Evolutionary conservation across 2,888 invertebrate species (phyloP).

Genomic region (Drosophila testacea): DNA sequence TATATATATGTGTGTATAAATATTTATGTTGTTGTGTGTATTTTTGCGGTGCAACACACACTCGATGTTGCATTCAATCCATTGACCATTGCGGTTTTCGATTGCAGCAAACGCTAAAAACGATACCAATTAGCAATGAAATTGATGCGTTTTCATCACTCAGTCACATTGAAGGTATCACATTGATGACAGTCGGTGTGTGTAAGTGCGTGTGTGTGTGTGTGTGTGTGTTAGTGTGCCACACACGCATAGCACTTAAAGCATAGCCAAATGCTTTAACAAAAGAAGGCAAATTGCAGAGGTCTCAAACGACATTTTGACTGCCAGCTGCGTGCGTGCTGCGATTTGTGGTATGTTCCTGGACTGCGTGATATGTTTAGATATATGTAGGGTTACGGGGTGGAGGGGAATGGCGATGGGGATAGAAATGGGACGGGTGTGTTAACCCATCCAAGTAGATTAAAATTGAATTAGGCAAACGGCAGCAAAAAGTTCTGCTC

Average conservation of each 20-base stretch:
- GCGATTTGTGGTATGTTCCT: constrained; percentile 37
- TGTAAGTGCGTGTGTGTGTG: neutral
- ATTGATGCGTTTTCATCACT: constrained; percentile 19
- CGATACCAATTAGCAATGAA: constrained; percentile 35
- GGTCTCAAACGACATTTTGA: constrained; percentile 17
- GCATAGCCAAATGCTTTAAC: constrained; percentile 14
- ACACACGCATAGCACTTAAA: constrained; percentile 6
- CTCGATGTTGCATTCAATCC: constrained; percentile 17
- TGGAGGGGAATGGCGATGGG: too few species aligned
- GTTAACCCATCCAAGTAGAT: constrained; percentile 47
- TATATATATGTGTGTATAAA: neutral
- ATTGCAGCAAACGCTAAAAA: constrained; percentile 20
- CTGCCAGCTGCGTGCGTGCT: constrained; percentile 39
- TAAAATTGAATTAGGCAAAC: constrained; percentile 63
- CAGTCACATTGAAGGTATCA: constrained; percentile 1
- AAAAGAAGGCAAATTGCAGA: constrained; percentile 14
- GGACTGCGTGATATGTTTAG: neutral
- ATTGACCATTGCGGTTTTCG: constrained; percentile 23
- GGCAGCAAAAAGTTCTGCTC: constrained; percentile 12
- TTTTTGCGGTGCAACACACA: constrained; percentile 11
- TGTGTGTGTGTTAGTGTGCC: constrained; percentile 1
- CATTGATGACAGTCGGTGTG: neutral
- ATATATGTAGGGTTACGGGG: too few species aligned
- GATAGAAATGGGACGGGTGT: neutral
- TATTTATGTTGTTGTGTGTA: neutral